Conservation (phyloP, 2,888 invertebrate genomes). For the Camponotus fellah region DNA sequence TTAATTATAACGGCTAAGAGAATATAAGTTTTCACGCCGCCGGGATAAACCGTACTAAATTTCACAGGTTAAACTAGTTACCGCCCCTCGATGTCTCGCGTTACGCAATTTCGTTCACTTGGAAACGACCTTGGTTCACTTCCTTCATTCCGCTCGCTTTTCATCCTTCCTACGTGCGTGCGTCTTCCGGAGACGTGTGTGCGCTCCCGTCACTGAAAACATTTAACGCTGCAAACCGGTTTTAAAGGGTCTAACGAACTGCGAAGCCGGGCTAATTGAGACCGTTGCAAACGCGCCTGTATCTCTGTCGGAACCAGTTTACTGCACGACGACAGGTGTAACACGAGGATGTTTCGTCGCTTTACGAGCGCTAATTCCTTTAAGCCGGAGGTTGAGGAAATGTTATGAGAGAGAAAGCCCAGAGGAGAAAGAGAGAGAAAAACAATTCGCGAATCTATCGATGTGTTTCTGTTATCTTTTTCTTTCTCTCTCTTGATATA, state of each 20-base stretch:
- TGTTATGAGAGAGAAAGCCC: conserved; percentile 41
- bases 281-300: conserved; percentile 72
- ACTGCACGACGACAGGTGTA: conserved; percentile 74
- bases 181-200: conserved; percentile 41
- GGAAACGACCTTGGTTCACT: conserved; percentile 53
- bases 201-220: conserved; percentile 70
- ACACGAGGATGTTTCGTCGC: conserved; percentile 73
- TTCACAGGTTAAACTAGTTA: conserved; percentile 56
- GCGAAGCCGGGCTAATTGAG: conserved; percentile 81
- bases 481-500: not conserved
- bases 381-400: conserved; percentile 61
- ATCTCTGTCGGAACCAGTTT: conserved; percentile 71
- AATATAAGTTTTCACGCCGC: conserved; percentile 49
- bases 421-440: conserved; percentile 1
- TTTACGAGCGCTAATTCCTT: conserved; percentile 74
- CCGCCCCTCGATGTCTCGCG: conserved; percentile 47
- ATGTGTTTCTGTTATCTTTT: not conserved
- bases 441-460: conserved; percentile 2
- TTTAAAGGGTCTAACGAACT: conserved; percentile 82
- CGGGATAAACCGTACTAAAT: conserved; percentile 53
- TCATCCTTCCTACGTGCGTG: conserved; percentile 49
- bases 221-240: conserved; percentile 74
- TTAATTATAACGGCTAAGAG: conserved; percentile 33
- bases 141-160: conserved; percentile 55
- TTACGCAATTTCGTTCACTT: conserved; percentile 58